A percentile compares a stretch with the other conserved stretches of the same genome.
These are phyloP conservation scores for Poeciliopsis turneri DNA, from an alignment of 2,797 vertebrate genomes.

Conservation along the genomic window DNA sequence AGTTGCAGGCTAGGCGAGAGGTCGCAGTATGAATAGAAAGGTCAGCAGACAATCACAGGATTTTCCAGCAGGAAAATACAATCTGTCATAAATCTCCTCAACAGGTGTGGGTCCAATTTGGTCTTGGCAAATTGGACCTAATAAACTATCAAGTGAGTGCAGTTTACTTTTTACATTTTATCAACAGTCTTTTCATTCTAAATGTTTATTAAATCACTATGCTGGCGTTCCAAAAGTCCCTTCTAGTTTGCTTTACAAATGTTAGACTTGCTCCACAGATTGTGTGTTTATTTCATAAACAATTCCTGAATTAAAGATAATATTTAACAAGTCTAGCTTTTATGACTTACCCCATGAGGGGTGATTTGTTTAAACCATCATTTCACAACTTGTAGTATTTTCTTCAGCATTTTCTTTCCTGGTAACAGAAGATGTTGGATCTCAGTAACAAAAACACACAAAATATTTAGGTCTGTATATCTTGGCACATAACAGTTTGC, in stretches of 20 bases:
- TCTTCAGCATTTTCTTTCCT: neutral
- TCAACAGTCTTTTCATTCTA: conserved; percentile 10
- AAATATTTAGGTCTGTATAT: conserved; percentile 9
- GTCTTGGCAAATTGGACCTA: neutral
- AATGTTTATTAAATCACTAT: conserved; percentile 58
- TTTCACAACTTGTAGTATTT: too few relatives aligned
- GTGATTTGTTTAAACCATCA: neutral
- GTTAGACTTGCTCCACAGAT: conserved; percentile 39
- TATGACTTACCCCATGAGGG: neutral
- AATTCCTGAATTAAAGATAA: conserved; percentile 43
- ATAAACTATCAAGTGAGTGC: neutral
- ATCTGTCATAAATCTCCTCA: neutral
- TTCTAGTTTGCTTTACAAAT: conserved; percentile 53
- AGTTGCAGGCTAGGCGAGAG: neutral
- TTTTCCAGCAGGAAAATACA: neutral
- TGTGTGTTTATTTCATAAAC: conserved; percentile 46
- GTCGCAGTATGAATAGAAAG: neutral
- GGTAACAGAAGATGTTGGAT: conserved; percentile 5
- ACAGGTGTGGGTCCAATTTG: neutral
- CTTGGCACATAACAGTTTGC: conserved; percentile 7
- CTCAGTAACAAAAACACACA: neutral
- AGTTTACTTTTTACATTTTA: conserved; percentile 3
- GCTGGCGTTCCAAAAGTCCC: conserved; percentile 53
- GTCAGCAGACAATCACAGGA: neutral
- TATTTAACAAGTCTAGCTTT: conserved; percentile 16